Base-by-base conservation (phyloP, 2,113 vertebrate species). In the Psophia crepitans region DNA sequence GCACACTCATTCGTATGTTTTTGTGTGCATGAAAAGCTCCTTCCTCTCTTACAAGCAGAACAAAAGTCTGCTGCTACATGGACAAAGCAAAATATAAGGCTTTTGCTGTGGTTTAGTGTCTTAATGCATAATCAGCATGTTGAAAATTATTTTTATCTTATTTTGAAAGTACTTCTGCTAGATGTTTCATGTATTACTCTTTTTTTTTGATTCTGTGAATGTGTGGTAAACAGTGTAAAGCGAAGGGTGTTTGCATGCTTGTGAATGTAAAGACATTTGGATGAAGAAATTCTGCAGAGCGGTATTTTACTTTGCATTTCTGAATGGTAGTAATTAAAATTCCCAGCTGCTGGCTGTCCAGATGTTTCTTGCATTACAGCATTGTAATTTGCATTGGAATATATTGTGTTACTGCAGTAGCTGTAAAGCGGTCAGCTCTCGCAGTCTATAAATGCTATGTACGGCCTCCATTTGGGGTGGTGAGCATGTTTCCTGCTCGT, bases 311-410 rank as follows among this genome's bases (percentile, higher is more conserved):
- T 87, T 73, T 96, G 71, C 87, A 92, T 71, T 86, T 89, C 88
- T 89, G 92, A 97, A 96, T 60, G 74, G 82, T 54, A 90, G 84
- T 90, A 87, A 97, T 97, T 97, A 96, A 95, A 97, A 87, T 97
- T 89, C 96, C 89, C 87, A 96, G 96, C 94, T 97, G 93, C 96
- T 96, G 89, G 87, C 89, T 96, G 68, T 94, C 93, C 97, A 98
- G 96, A 97, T 98, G 97, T 98, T 98, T 96, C 94, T 94, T 96
- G 91, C 82, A 71, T 92, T 96, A 87, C 64, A 79, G 54, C 70
- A 82, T 80, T 95, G 94, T 96, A 92, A 97, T 97, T 90, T 96
- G 91, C 87, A 95, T 90, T 73, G 82, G 94, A 96, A 96, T 98
- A 95, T 85, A 92, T 84, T 91, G 75, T 81, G 63, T 96, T 97